A percentile compares a stretch with the other conserved stretches of the same genome.
phyloP scores from a whole-genome alignment of 1,140 invertebrate species.

The Ectropis grisescens region DNA sequence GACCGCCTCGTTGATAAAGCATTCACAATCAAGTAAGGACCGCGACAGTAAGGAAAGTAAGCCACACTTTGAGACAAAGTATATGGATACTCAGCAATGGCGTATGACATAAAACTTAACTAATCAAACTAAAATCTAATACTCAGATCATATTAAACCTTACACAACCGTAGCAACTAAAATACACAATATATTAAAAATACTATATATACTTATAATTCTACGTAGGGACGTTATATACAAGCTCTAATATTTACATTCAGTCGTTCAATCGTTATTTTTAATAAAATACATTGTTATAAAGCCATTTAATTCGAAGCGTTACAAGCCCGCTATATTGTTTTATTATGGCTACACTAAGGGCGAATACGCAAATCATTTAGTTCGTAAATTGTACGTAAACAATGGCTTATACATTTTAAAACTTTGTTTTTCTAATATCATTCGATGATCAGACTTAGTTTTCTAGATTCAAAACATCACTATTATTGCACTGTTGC shows the following conservation, averaged over 20 bases:
- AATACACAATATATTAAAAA: slow-evolving; percentile 13
- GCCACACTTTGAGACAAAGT: slow-evolving; percentile 31
- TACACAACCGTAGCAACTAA: slow-evolving; percentile 21
- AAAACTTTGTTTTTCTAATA: too few relatives aligned
- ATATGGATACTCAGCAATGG: slow-evolving; percentile 20
- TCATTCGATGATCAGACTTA: too few relatives aligned
- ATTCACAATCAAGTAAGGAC: too few relatives aligned
- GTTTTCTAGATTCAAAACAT: too few relatives aligned
- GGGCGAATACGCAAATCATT: slow-evolving; percentile 19
- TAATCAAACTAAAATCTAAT: slow-evolving; percentile 13
- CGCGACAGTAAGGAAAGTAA: too few relatives aligned
- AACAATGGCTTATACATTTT: slow-evolving; percentile 18
- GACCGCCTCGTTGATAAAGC: too few relatives aligned
- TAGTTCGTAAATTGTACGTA: slow-evolving; percentile 26
- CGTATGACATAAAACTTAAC: slow-evolving; percentile 1
- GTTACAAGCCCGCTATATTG: too few relatives aligned
- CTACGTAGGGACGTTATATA: slow-evolving; percentile 17
- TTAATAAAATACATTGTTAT: too few relatives aligned
- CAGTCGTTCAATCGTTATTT: slow-evolving; percentile 25
- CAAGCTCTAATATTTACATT: slow-evolving; percentile 33
- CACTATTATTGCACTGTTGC: too few relatives aligned
- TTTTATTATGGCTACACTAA: slow-evolving; percentile 39
- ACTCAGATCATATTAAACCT: slow-evolving; percentile 19
- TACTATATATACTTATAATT: slow-evolving; percentile 8
- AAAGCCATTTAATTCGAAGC: slow-evolving; percentile 7